phyloP scores from a whole-genome alignment of 2,113 vertebrate species.

The Collichthys lucidus region DNA sequence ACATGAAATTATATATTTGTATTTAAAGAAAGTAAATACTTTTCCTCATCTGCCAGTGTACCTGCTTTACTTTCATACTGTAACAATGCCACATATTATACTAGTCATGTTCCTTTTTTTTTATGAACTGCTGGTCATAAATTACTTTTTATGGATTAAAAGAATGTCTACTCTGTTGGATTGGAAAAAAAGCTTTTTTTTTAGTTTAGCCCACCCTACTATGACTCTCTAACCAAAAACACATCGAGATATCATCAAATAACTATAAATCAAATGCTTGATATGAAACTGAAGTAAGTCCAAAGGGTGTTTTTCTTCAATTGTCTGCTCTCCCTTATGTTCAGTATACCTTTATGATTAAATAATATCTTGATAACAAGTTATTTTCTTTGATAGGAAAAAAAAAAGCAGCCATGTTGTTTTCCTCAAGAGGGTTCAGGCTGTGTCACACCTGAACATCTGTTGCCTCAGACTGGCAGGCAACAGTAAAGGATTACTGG shows the following conservation, averaged over 20 bases:
- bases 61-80: conserved; percentile 62
- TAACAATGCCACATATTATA: conserved; percentile 40
- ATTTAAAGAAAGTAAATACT: conserved; percentile 83
- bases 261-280: conserved; percentile 8
- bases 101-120: conserved; percentile 17
- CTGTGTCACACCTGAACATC: conserved; percentile 72
- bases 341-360: conserved; percentile 15
- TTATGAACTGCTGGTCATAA: conserved; percentile 33
- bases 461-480: conserved; percentile 57
- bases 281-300: conserved; percentile 2
- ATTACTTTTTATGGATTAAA: conserved; percentile 41
- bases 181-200: conserved; percentile 8
- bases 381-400: conserved; percentile 23
- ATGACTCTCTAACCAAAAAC: conserved; percentile 16
- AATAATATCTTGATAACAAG: conserved; percentile 8
- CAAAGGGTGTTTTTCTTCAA: neutral
- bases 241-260: conserved; percentile 13
- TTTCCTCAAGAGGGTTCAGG: conserved; percentile 24
- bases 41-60: conserved; percentile 48
- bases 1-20: conserved; percentile 91
- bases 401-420: conserved; percentile 17
- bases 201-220: neutral
- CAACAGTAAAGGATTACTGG: conserved; percentile 43
- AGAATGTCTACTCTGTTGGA: conserved; percentile 36
- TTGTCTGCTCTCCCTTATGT: conserved; percentile 7